These are phyloP conservation scores for Brachionus calyciflorus DNA, from an alignment of 1,140 invertebrate genomes.

Conservation along the genomic window DNA sequence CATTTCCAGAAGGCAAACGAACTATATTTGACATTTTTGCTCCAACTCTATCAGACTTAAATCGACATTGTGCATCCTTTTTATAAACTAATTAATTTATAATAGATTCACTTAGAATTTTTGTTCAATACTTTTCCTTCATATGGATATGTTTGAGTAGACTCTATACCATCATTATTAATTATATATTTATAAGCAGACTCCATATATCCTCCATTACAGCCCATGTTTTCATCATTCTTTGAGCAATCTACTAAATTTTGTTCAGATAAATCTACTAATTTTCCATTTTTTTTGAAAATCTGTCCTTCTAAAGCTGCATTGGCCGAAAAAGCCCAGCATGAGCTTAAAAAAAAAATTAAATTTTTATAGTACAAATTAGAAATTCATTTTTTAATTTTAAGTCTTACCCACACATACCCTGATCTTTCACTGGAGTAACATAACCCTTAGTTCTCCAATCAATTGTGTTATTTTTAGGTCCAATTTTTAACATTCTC, in stretches of 20 bases:
- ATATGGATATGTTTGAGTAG: constrained; percentile 56
- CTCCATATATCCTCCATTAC: constrained; percentile 55
- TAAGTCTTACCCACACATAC: not conserved
- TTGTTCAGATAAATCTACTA: constrained; percentile 91
- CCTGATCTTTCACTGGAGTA: constrained; percentile 30
- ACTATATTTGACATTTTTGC: constrained; percentile 79
- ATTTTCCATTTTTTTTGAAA: constrained; percentile 75
- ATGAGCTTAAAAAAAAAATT: not conserved
- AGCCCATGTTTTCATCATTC: constrained; percentile 50
- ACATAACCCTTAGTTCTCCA: constrained; percentile 33
- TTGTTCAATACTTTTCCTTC: constrained; percentile 6
- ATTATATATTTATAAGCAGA: constrained; percentile 59
- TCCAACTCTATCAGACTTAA: constrained; percentile 64
- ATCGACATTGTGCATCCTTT: constrained; percentile 14
- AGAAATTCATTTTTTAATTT: not conserved
- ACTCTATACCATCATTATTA: constrained; percentile 58
- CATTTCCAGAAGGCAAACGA: constrained; percentile 65
- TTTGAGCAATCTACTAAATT: constrained; percentile 90
- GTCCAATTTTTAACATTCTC: constrained; percentile 7
- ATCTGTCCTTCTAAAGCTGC: constrained; percentile 92
- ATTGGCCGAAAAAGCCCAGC: constrained; percentile 54
- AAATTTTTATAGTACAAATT: not conserved
- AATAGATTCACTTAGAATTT: not conserved
- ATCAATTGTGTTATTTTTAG: constrained; percentile 23
- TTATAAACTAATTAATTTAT: not conserved